Evolutionary conservation across 1,140 invertebrate species (phyloP).

Genomic region (Brachionus plicatilis): DNA sequence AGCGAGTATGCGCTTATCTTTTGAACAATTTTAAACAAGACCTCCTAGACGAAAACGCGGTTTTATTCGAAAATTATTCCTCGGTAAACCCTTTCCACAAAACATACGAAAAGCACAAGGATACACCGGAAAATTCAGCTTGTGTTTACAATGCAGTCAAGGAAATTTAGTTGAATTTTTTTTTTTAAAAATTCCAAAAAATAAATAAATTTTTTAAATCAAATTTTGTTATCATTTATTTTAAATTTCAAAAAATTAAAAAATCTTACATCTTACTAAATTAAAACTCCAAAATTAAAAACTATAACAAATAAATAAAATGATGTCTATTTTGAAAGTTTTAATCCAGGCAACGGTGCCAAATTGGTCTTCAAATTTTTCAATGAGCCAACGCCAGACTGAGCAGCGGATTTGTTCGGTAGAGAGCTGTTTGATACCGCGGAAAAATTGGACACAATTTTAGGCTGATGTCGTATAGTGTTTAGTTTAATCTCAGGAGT

Average conservation of each 20-base stretch:
- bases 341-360: background rate
- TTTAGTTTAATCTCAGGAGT: background rate
- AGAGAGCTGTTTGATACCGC: background rate
- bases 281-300: background rate
- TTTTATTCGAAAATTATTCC: conserved; percentile 14
- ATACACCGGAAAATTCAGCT: background rate
- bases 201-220: background rate
- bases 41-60: background rate
- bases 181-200: background rate
- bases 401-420: background rate
- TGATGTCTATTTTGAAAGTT: conserved; percentile 17
- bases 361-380: conserved; percentile 36
- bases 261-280: conserved; percentile 2
- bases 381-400: background rate
- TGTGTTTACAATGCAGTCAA: background rate
- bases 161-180: background rate
- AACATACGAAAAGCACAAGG: background rate
- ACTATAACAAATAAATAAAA: conserved; percentile 10
- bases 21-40: conserved; percentile 17
- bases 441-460: background rate
- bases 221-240: background rate
- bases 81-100: background rate
- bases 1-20: background rate
- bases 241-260: background rate
- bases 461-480: background rate